Conservation (phyloP, 2,113 vertebrate species). For the Illadopsis cleaveri region DNA sequence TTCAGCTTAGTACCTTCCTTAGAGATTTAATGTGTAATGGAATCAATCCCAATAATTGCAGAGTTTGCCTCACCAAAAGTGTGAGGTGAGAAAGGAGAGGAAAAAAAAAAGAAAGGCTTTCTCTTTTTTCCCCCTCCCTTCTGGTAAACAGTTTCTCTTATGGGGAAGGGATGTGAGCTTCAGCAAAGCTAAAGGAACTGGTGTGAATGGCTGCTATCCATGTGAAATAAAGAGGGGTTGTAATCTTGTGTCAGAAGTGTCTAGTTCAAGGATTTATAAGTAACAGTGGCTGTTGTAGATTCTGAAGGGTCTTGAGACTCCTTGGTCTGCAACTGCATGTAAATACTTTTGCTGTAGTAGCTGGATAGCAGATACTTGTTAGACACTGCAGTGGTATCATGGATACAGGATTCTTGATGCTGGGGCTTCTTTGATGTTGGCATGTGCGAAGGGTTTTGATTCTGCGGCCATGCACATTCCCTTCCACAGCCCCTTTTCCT, state of each 20-base stretch:
- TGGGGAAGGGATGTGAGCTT: not conserved
- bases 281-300: not conserved
- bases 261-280: conserved; percentile 41
- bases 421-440: not conserved
- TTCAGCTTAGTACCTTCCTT: not conserved
- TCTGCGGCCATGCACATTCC: not conserved
- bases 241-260: conserved; percentile 19
- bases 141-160: not conserved
- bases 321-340: not conserved
- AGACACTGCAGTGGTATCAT: not conserved
- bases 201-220: not conserved
- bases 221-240: conserved; percentile 12
- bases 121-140: rapidly evolving
- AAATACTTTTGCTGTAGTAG: not conserved
- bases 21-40: not conserved
- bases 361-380: conserved; percentile 24
- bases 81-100: not conserved
- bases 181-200: not conserved
- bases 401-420: conserved; percentile 5
- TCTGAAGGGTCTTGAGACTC: conserved; percentile 26
- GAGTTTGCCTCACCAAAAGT: not conserved
- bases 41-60: not conserved
- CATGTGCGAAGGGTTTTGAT: conserved; percentile 6
- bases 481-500: not conserved
- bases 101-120: rapidly evolving